Evolutionary conservation across 2,113 vertebrate species (phyloP).

Genomic region (Ceuthmochares aereus): DNA sequence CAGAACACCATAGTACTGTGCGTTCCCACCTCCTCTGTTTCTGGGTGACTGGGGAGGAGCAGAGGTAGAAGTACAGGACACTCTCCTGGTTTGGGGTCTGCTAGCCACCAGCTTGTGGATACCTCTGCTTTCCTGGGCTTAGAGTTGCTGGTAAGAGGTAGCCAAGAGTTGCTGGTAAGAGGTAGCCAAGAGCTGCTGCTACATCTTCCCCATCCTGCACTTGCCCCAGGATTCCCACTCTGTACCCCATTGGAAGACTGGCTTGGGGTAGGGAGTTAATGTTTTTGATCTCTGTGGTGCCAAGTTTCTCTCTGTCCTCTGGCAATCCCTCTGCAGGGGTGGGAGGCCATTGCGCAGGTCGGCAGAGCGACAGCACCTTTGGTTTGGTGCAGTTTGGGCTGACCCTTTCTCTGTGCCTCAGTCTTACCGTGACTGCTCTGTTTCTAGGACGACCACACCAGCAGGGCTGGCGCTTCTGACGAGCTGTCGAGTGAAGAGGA

Average conservation of each 20-base stretch:
- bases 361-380: not conserved
- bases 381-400: not conserved
- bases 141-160: not conserved
- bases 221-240: not conserved
- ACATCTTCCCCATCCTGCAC: not conserved
- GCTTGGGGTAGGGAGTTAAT: rapidly evolving
- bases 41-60: not conserved
- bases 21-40: not conserved
- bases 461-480: conserved; percentile 81
- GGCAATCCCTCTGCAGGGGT: no score
- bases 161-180: not conserved
- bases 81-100: not conserved
- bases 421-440: not conserved
- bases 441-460: conserved; percentile 73
- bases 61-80: not conserved
- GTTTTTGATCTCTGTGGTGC: not conserved
- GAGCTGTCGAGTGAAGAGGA: conserved; percentile 95
- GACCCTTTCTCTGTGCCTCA: not conserved
- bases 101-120: not conserved
- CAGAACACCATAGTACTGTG: rapidly evolving
- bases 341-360: no score
- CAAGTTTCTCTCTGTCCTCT: not conserved
- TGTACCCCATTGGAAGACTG: not conserved
- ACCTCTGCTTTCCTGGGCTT: not conserved
- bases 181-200: not conserved